Evolutionary conservation across 92 coral and sea anemone species (phyloP), one percentile per base, ranked within the genome.

Genomic region (Zoanthus sociatus): DNA sequence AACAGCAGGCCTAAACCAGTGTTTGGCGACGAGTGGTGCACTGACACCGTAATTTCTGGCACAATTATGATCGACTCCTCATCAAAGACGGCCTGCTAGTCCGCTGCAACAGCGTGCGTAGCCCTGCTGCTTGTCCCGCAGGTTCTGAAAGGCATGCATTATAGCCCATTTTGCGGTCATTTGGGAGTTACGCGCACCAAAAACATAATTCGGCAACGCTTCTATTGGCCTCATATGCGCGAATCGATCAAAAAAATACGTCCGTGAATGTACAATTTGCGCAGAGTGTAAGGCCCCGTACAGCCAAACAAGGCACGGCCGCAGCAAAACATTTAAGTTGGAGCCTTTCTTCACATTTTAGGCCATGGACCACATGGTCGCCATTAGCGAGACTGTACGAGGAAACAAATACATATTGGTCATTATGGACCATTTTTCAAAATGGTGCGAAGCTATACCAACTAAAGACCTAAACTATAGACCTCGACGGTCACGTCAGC

Each of bases 351-450:
- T 89, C 26, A 45, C 84, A 78, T 85, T 76, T 54, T 84, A 84
- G 92, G 89, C 89, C 17, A 84, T 89, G 53, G 89, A 89, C 51
- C 76, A 74, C 73, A 76, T 84, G 84, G 73, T 73, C 16, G 67
- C 84, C 32, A 6, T 76, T 9, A n/a, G 66, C 12, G 77, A 61
- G 20, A 61, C 85, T 8, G 32, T 11, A 32, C 86, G 86, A 1
- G 45, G 90, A 18, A 77, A 87, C 44, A 86, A 86, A 50, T 37
- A 85, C 18, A 58, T 86, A 17, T n/a, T 86, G 30, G 77, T 86
- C 7, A 58, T 87, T 58, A 14, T 77, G 48, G 76, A 86, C 37
- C 42, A 77, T 11, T 76, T 86, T 37, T 73, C 84, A 2, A 86
- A 76, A 18, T 66, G 86, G 90, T 76, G 69, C 60, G 90, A 87